These are phyloP conservation scores for Pollimyrus isidori DNA, from an alignment of 2,113 vertebrate species.

Conservation along the genomic window DNA sequence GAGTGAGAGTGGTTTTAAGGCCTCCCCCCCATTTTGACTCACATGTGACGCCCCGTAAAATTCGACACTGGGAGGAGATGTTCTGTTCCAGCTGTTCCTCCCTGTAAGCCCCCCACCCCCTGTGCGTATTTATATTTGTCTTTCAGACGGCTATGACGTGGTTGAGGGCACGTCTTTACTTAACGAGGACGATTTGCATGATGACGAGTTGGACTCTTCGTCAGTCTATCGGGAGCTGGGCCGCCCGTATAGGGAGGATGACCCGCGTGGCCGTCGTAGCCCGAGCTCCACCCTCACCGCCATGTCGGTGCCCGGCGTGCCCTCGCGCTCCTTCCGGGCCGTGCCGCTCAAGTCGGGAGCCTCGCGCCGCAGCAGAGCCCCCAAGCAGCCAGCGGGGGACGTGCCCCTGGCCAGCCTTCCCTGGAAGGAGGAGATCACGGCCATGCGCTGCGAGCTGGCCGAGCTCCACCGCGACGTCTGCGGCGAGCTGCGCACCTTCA, in stretches of 20 bases:
- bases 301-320: slow-evolving; percentile 51
- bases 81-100: slow-evolving; percentile 63
- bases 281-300: slow-evolving; percentile 52
- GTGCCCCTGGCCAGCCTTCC: slow-evolving; percentile 66
- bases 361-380: slow-evolving; percentile 58
- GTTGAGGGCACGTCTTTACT: slow-evolving; percentile 65
- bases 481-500: slow-evolving; percentile 64
- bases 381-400: slow-evolving; percentile 60
- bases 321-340: slow-evolving; percentile 53
- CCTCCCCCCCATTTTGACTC: slow-evolving; percentile 59
- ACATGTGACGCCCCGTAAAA: slow-evolving; percentile 44
- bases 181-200: slow-evolving; percentile 55
- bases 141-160: slow-evolving; percentile 72
- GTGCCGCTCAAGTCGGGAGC: slow-evolving; percentile 41
- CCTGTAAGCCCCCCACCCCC: slow-evolving; percentile 44
- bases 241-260: slow-evolving; percentile 59
- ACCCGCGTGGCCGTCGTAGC: slow-evolving; percentile 46
- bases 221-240: slow-evolving; percentile 59
- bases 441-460: slow-evolving; percentile 63
- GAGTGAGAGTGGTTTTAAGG: not conserved
- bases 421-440: slow-evolving; percentile 67
- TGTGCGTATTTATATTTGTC: slow-evolving; percentile 65
- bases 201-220: slow-evolving; percentile 57
- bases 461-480: slow-evolving; percentile 64
- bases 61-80: slow-evolving; percentile 53